A percentile compares a stretch with the other conserved stretches of the same genome.
Evolutionary conservation across 2,113 vertebrate species (phyloP).

Genomic region (Nyctibius bracteatus): DNA sequence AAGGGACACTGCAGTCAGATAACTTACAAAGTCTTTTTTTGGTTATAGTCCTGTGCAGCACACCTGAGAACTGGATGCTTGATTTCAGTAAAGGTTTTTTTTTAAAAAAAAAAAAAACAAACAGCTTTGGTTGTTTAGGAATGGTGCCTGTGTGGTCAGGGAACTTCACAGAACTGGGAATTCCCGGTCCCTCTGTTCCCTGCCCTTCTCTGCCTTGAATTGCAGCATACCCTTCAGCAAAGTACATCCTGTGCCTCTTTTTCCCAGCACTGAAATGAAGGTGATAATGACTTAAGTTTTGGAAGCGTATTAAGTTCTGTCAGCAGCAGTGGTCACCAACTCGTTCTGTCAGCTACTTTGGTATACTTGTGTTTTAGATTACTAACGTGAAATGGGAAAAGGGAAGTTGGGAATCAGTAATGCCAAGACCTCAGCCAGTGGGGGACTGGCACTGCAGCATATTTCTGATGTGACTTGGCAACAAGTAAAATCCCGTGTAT

Average conservation of each 20-base stretch:
- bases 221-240: background rate
- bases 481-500: background rate
- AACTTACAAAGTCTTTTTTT: background rate
- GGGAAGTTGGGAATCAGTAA: background rate
- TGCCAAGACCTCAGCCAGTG: background rate
- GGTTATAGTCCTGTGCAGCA: background rate
- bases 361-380: background rate
- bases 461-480: conserved; percentile 21
- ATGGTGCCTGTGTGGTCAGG: background rate
- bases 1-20: background rate
- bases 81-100: background rate
- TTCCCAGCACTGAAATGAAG: background rate
- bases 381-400: background rate
- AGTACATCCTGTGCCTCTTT: background rate
- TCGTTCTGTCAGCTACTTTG: background rate
- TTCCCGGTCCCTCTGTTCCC: background rate
- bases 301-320: background rate
- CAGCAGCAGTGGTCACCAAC: background rate
- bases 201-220: background rate
- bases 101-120: too few species aligned
- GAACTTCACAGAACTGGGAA: background rate
- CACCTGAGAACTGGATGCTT: background rate
- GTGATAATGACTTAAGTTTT: background rate
- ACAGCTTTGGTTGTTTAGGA: background rate
- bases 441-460: background rate